Evolutionary conservation across 2,113 vertebrate species (phyloP).

Genomic region (Lamprotornis superbus): DNA sequence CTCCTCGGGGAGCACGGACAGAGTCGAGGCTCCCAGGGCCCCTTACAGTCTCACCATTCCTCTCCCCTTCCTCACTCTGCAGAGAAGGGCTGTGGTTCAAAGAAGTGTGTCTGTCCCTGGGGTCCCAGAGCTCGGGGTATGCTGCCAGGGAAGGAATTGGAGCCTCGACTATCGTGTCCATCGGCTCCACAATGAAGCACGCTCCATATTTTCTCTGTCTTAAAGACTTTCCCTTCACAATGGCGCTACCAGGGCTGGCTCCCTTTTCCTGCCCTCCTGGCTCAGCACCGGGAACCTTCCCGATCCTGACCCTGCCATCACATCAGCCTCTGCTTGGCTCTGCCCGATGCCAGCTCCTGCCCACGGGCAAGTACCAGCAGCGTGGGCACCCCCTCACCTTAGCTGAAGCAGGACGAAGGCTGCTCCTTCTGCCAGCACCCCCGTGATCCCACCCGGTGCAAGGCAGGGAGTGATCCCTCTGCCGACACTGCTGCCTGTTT

Average conservation of each 20-base stretch:
- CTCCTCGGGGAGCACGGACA: not conserved
- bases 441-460: not conserved
- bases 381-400: not conserved
- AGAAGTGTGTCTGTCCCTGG: not conserved
- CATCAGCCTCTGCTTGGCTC: not conserved
- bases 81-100: not conserved
- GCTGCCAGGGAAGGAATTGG: not conserved
- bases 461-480: not conserved
- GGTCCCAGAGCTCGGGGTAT: not conserved
- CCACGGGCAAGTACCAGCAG: rapidly evolving
- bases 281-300: not conserved
- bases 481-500: not conserved
- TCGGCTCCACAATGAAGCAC: not conserved
- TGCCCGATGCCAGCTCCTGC: not conserved
- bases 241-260: not conserved
- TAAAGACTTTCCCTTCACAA: not conserved
- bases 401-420: not conserved
- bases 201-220: not conserved
- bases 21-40: not conserved
- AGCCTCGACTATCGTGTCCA: not conserved
- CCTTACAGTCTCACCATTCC: rapidly evolving
- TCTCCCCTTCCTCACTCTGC: not conserved
- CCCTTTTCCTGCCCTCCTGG: not conserved
- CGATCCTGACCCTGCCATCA: not conserved
- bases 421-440: not conserved